A percentile compares a stretch with the other conserved stretches of the same genome.
These are phyloP conservation scores for Oscheius sp. DNA, from an alignment of 2,888 invertebrate genomes.

Conservation along the genomic window DNA sequence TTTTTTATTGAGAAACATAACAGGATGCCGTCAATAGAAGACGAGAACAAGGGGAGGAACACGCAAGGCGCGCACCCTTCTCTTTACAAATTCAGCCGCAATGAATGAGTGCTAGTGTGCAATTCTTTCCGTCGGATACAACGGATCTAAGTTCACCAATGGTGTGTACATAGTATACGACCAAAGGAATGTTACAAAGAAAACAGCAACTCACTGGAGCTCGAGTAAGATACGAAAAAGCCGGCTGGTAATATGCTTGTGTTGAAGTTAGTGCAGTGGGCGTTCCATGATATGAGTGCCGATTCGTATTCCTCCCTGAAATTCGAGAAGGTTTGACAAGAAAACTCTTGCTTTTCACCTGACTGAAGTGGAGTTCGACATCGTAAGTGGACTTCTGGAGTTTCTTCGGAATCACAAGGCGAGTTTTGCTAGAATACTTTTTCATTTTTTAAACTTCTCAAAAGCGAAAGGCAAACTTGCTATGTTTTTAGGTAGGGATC, in stretches of 20 bases:
- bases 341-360: neutral
- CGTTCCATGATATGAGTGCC: constrained; percentile 27
- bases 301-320: constrained; percentile 23
- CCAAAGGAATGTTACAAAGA: neutral
- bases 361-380: too few species aligned
- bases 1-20: constrained; percentile 8
- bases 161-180: neutral
- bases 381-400: constrained; percentile 2
- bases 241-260: constrained; percentile 18
- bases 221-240: constrained; percentile 5
- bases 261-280: constrained; percentile 7
- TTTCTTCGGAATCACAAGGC: constrained; percentile 11
- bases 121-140: neutral
- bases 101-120: constrained; percentile 21
- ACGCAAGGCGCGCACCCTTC: constrained; percentile 14
- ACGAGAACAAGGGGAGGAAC: constrained; percentile 5
- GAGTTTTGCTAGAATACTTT: neutral
- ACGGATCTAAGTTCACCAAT: neutral
- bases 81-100: constrained; percentile 22
- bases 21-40: constrained; percentile 21
- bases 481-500: too few species aligned
- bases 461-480: too few species aligned
- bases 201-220: constrained; percentile 10
- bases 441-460: too few species aligned
- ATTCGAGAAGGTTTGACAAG: constrained; percentile 5